These are phyloP conservation scores for Threskiornis aethiopicus DNA, from an alignment of 2,797 vertebrate genomes.

Conservation along the genomic window DNA sequence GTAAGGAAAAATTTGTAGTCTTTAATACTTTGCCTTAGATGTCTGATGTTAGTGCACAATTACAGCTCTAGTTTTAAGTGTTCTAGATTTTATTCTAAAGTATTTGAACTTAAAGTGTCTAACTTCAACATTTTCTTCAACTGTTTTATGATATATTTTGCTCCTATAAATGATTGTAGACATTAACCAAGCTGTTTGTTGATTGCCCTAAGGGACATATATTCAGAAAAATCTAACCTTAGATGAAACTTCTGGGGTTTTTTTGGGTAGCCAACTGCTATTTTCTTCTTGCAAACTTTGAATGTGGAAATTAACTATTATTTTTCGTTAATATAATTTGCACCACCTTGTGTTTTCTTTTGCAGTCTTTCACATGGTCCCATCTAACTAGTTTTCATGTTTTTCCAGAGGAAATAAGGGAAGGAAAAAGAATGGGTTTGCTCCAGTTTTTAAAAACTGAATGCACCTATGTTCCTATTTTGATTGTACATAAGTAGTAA, in stretches of 20 bases:
- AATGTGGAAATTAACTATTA: background rate
- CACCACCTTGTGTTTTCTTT: background rate
- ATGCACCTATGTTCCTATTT: fast-evolving
- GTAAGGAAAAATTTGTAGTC: background rate
- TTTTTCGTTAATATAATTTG: background rate
- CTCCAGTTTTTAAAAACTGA: background rate
- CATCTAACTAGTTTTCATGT: background rate
- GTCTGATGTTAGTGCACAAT: background rate
- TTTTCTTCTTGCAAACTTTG: background rate
- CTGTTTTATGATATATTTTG: background rate
- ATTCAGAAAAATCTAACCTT: background rate
- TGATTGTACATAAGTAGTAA: background rate
- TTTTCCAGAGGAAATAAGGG: background rate
- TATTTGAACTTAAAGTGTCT: background rate
- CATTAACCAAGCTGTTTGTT: background rate
- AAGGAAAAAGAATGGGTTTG: background rate
- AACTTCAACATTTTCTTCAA: background rate
- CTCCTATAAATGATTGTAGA: background rate
- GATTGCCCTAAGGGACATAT: background rate
- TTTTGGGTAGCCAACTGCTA: background rate
- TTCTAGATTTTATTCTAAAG: background rate
- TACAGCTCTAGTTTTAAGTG: background rate
- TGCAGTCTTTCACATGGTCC: background rate
- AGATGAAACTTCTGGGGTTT: background rate
- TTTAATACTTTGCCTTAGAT: background rate